Evolutionary conservation across 2,888 invertebrate species (phyloP), one percentile per base, ranked within the genome.

Genomic region (Thymelicus acteon): DNA sequence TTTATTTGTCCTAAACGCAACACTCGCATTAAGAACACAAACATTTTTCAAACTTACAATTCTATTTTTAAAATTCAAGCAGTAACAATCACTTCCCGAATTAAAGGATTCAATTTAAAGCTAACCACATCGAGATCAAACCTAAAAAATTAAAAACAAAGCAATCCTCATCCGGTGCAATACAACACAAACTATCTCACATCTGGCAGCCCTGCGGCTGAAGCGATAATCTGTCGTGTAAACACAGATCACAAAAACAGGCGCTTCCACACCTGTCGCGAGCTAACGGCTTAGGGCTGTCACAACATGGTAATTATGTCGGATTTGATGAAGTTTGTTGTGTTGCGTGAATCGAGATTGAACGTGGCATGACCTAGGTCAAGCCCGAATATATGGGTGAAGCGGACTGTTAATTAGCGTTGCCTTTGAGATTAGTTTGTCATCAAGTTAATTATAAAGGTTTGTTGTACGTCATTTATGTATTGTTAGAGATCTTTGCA

Each of bases 251-350:
- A 70, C 60, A 74, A 73, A 74, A 74, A 73, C 71, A 63, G 48
- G n/a, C 62, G 31, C 66, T 48, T 66, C 24, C 63, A 71, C 74
- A 74, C 87, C 88, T 88, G 89, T 84, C 86, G 77, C 71, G 31
- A 31, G 1, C 77, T 52, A 49, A 52, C 13, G 40, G 15, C 2
- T 54, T 15, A 40, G 40, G 19, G 54, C 37, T 63, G 63, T 63
- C 37, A 62, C 8, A 54, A 24, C 54, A 54, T 19, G 8, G 15
- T 54, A 7, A 52, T 24, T 24, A 24, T 24, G 19, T 54, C 24
- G 54, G 54, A 12, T 54, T 54, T 54, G 24, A 3, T 54, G 10
- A 12, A 12, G 7, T 40, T 40, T 7, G 40, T 8, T 40, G 7
- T 12, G 8, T 3, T 8, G 8, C 12, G 44, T 8, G 54, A 24